Base-by-base conservation (phyloP, 2,113 vertebrate species). In the Salminus brasiliensis region DNA sequence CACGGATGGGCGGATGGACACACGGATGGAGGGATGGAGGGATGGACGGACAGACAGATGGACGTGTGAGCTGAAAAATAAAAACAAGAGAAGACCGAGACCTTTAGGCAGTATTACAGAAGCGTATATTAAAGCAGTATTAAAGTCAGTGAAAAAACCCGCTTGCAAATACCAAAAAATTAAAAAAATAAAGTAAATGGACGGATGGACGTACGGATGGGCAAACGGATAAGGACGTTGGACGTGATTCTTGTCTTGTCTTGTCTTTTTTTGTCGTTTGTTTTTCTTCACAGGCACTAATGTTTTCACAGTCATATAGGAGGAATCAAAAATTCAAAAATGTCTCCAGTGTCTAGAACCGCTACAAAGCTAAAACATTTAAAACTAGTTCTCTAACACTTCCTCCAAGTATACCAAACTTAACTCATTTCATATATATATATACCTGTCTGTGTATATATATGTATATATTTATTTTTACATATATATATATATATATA, bases 211-310 rank as follows among this genome's bases (percentile, higher is more conserved):
- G 16, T 0, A 32, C 36, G 30, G 60, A 74, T 66, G 68, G 53
- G 49, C 47, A 29, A 85, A 86, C 57, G 57, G 45, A 92, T 89
- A 88, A 86, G 90, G 78, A 91, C 87, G 89, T 92, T 90, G 83
- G 90, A 93, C 91, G 90, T 92, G 91, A 89, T 81, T 89, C 86
- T 92, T 89, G 86, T 93, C 90, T 93, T 92, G 91, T 88, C 53
- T 93, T 92, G 90, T 43, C 91, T 88, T 65, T 93, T 93, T 90
- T n/a, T n/a, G n/a, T n/a, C n/a, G n/a, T n/a, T n/a, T n/a, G n/a
- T n/a, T n/a, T n/a, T n/a, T n/a, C n/a, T 92, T 93, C 91, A 94
- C 93, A 94, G 93, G 93, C 93, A 94, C 93, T 94, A 93, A 93
- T 93, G 93, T 93, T 91, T 94, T 94, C 93, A 94, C 93, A 94